These are phyloP conservation scores for Panopea generosa DNA, from an alignment of 2,888 invertebrate genomes.

Conservation along the genomic window DNA sequence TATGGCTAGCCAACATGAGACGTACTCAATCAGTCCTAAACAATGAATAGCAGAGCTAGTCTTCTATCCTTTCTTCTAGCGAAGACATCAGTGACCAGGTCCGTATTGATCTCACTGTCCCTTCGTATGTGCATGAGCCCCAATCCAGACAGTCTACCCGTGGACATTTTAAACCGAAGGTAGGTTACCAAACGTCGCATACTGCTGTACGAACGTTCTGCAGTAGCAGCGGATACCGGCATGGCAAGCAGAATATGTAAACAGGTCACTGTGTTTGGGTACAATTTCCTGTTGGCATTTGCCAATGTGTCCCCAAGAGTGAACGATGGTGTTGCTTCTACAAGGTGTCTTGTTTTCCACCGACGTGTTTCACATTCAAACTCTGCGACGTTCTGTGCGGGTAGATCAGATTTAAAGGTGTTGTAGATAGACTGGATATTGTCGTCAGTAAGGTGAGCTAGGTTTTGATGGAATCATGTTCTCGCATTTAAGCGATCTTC, in stretches of 20 bases:
- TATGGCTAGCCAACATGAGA: too few relatives aligned
- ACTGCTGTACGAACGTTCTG: constrained; percentile 27
- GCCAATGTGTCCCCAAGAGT: constrained; percentile 8
- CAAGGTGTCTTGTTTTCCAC: neutral
- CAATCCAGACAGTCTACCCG: constrained; percentile 15
- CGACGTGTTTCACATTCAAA: neutral
- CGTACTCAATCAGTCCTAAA: neutral
- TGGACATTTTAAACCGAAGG: constrained; percentile 21
- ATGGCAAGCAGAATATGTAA: too few relatives aligned
- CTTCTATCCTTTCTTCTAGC: constrained; percentile 14
- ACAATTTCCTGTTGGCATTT: too few relatives aligned
- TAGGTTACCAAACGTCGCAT: constrained; percentile 26
- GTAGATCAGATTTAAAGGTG: neutral
- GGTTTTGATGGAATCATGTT: neutral
- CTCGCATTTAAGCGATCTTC: neutral
- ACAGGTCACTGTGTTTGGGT: too few relatives aligned
- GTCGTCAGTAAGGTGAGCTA: neutral
- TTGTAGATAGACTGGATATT: neutral
- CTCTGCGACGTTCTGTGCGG: neutral
- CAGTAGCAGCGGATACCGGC: constrained; percentile 14
- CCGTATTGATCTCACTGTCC: constrained; percentile 31
- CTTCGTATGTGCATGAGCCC: constrained; percentile 19
- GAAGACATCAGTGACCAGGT: constrained; percentile 22
- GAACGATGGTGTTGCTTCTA: neutral
- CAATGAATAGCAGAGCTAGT: neutral